These are phyloP conservation scores for Aspidoscelis tigris DNA, from an alignment of 2,113 vertebrate species.

Conservation along the genomic window DNA sequence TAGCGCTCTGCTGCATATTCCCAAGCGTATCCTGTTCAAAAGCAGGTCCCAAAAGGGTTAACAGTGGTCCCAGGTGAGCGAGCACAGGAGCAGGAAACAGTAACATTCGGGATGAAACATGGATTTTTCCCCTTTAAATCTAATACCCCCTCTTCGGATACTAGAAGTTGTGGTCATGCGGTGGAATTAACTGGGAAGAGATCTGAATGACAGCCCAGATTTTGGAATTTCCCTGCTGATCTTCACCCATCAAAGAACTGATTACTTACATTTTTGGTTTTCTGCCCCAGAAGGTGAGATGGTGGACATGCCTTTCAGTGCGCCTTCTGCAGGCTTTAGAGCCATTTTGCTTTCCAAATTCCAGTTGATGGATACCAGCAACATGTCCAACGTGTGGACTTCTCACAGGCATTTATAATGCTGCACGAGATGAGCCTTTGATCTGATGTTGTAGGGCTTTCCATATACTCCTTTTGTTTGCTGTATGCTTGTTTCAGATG, in stretches of 20 bases:
- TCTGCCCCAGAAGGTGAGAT: background rate
- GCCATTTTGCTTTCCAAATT: background rate
- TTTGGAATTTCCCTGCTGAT: background rate
- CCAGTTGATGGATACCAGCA: background rate
- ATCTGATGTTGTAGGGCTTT: background rate
- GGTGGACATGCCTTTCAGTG: background rate
- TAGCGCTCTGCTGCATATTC: no score
- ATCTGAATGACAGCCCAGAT: background rate
- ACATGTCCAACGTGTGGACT: background rate
- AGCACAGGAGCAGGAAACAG: background rate
- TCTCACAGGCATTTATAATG: background rate
- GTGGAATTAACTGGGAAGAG: background rate
- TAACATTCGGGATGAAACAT: background rate
- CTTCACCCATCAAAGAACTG: background rate
- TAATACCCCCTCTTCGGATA: background rate
- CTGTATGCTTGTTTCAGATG: background rate
- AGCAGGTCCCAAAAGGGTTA: background rate
- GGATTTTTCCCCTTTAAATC: background rate
- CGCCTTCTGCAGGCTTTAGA: background rate
- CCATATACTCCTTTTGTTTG: background rate
- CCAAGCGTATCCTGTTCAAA: background rate
- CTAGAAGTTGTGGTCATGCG: background rate
- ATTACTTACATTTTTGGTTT: background rate
- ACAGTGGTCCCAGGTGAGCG: background rate
- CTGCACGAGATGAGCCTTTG: background rate